Percentiles rank a stretch among this genome's conserved stretches.
These are phyloP conservation scores for Pygmarrhopalites habei DNA, from an alignment of 1,140 invertebrate genomes.

Conservation along the genomic window DNA sequence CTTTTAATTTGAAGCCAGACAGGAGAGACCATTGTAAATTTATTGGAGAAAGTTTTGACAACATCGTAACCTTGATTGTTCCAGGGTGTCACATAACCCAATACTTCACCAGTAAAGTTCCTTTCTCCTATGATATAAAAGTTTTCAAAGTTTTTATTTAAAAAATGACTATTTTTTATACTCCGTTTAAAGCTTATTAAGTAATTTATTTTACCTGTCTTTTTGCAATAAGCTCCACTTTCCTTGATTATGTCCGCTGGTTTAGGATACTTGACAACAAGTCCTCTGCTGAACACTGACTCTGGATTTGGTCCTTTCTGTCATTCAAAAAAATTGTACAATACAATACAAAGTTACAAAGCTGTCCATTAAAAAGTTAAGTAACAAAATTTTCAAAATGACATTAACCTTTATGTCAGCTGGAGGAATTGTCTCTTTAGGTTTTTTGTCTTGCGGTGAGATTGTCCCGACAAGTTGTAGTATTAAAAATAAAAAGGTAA, in stretches of 20 bases:
- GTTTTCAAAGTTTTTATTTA: too few species aligned
- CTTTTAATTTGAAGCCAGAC: conserved; percentile 83
- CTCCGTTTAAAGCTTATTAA: too few species aligned
- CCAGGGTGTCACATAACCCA: conserved; percentile 92
- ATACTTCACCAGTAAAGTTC: conserved; percentile 60
- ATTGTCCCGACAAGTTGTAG: conserved; percentile 4
- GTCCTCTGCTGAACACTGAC: conserved; percentile 59
- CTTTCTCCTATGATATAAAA: too few species aligned
- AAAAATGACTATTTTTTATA: too few species aligned
- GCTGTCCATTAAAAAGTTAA: too few species aligned
- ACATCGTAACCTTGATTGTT: conserved; percentile 90
- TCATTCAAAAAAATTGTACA: conserved; percentile 32
- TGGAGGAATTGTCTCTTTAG: neutral
- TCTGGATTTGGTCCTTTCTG: conserved; percentile 56
- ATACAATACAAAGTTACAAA: neutral
- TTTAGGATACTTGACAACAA: conserved; percentile 58
- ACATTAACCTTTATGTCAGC: conserved; percentile 6
- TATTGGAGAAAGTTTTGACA: conserved; percentile 78
- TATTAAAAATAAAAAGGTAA: too few species aligned
- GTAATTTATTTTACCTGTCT: too few species aligned
- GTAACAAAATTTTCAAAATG: too few species aligned
- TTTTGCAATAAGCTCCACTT: conserved; percentile 62
- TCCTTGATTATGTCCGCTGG: conserved; percentile 67
- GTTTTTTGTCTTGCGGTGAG: conserved; percentile 3
- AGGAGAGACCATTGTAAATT: conserved; percentile 85